Conservation (phyloP, 1,140 invertebrate species). For the Choristoneura fumiferana region DNA sequence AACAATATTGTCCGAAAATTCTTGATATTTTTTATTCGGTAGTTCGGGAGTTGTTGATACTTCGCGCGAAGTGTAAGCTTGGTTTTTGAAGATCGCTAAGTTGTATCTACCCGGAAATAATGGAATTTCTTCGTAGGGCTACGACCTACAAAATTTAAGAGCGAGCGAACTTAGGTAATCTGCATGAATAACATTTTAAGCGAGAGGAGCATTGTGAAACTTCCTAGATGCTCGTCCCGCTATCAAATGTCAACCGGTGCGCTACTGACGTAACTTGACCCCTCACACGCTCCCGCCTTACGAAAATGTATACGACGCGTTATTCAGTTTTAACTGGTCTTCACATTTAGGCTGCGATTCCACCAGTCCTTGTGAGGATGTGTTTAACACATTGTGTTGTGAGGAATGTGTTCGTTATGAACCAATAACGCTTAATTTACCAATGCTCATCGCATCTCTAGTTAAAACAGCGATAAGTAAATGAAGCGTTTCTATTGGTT, state of each 20-base stretch:
- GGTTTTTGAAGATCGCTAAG: background rate
- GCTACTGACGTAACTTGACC: background rate
- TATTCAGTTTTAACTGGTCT: conserved; percentile 4
- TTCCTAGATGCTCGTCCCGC: conserved; percentile 13
- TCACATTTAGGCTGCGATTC: no score
- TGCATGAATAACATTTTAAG: conserved; percentile 15
- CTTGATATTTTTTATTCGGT: no score
- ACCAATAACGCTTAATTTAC: no score
- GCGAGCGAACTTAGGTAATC: conserved; percentile 16
- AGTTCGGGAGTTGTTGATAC: no score
- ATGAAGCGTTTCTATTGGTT: no score
- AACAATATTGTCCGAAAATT: no score
- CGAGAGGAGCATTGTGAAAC: conserved; percentile 13
- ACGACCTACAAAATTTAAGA: conserved; percentile 8
- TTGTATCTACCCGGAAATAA: background rate
- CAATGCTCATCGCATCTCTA: no score
- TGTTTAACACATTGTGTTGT: no score
- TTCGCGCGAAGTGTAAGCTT: no score
- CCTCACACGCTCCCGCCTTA: conserved; percentile 1
- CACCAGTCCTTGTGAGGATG: no score
- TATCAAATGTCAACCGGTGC: conserved; percentile 16
- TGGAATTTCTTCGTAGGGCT: background rate
- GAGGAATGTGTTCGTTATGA: no score
- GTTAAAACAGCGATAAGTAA: no score
- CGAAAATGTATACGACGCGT: conserved; percentile 1